phyloP scores from a whole-genome alignment of 2,888 invertebrate species.

The Idaea biselata region DNA sequence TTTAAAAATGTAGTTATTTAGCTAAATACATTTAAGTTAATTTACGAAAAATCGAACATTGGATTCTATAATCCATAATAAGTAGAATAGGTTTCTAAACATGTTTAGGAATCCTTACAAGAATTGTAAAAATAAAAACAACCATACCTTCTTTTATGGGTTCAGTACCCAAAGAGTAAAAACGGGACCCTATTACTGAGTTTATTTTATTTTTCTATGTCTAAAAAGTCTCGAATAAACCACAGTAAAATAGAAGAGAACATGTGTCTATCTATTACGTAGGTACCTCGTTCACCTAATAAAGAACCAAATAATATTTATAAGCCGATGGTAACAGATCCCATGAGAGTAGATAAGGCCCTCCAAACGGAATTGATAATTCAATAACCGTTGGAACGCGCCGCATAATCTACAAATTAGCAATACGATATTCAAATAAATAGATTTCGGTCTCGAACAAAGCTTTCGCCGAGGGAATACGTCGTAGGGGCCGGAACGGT shows the following conservation, averaged over 20 bases:
- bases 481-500: conserved; percentile 40
- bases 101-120: too few relatives aligned
- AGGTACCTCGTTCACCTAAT: conserved; percentile 8
- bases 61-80: too few relatives aligned
- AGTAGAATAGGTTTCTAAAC: too few relatives aligned
- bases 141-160: too few relatives aligned
- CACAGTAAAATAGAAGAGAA: not conserved
- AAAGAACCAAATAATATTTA: conserved; percentile 24
- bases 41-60: too few relatives aligned
- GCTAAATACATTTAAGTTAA: too few relatives aligned
- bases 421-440: conserved; percentile 78
- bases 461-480: conserved; percentile 64
- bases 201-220: too few relatives aligned
- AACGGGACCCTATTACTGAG: too few relatives aligned
- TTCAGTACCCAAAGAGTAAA: too few relatives aligned
- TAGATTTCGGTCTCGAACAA: conserved; percentile 70
- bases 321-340: conserved; percentile 39
- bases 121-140: too few relatives aligned
- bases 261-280: not conserved
- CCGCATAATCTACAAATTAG: conserved; percentile 75
- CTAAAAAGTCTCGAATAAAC: too few relatives aligned
- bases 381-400: conserved; percentile 76
- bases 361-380: conserved; percentile 78
- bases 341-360: conserved; percentile 50
- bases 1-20: too few relatives aligned